These are phyloP conservation scores for Nomia melanderi DNA, from an alignment of 1,140 invertebrate species.

Conservation along the genomic window DNA sequence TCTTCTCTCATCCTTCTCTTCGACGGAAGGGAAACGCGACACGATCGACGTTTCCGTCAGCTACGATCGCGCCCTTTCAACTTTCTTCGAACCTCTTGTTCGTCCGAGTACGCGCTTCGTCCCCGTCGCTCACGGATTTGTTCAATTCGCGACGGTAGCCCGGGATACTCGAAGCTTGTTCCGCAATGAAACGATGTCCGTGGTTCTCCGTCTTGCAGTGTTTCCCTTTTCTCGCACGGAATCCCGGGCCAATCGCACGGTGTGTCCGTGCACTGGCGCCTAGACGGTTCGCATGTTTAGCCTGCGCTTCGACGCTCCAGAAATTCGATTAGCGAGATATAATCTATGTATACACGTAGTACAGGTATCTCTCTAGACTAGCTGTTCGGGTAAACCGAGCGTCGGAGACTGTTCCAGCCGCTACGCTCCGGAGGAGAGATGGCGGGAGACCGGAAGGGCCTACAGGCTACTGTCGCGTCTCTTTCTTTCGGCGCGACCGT, in stretches of 20 bases:
- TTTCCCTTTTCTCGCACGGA: not conserved
- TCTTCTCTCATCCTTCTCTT: not conserved
- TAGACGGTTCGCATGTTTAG: not conserved
- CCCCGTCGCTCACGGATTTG: not conserved
- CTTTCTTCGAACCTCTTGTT: not conserved
- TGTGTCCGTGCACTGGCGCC: not conserved
- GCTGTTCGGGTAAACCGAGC: not conserved
- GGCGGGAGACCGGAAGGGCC: too few relatives aligned
- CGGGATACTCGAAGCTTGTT: not conserved
- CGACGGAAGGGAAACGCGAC: not conserved
- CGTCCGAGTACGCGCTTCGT: not conserved
- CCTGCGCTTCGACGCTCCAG: slow-evolving; percentile 11
- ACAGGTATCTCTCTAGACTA: slow-evolving; percentile 38
- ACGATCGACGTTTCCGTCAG: too few relatives aligned
- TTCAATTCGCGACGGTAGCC: slow-evolving; percentile 4
- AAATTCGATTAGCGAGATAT: slow-evolving; percentile 33
- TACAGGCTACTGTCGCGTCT: too few relatives aligned
- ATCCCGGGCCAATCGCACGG: not conserved
- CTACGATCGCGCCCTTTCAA: too few relatives aligned
- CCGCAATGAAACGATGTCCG: not conserved
- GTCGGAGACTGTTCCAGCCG: too few relatives aligned
- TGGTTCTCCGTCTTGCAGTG: not conserved
- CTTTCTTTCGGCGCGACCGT: too few relatives aligned
- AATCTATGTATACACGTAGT: slow-evolving; percentile 47
- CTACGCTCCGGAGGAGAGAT: too few relatives aligned